phyloP scores from a whole-genome alignment of 2,888 invertebrate species.

The Melanchra persicariae region DNA sequence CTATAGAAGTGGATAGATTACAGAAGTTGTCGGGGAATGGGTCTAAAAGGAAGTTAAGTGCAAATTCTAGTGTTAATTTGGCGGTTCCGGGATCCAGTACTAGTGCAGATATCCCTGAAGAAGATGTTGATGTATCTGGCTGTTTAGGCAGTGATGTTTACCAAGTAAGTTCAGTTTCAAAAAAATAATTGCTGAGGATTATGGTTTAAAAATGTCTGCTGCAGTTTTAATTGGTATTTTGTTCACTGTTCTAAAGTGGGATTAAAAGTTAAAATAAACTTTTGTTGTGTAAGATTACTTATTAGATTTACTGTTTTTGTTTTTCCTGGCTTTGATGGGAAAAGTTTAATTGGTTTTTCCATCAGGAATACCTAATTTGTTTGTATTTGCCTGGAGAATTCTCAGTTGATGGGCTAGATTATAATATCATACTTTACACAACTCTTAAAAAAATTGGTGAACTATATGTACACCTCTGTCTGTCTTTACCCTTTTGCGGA shows the following conservation, averaged over 20 bases:
- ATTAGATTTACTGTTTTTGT: not conserved
- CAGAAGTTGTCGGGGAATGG: slow-evolving; percentile 81
- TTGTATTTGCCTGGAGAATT: too few relatives aligned
- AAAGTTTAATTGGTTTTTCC: too few relatives aligned
- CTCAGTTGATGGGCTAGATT: too few relatives aligned
- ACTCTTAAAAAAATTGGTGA: too few relatives aligned
- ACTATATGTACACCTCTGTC: too few relatives aligned
- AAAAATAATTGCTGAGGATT: not conserved
- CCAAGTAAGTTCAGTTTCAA: slow-evolving; percentile 74
- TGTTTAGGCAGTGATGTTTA: slow-evolving; percentile 87
- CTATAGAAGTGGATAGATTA: slow-evolving; percentile 92
- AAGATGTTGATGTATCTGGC: slow-evolving; percentile 84
- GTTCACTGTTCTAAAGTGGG: not conserved
- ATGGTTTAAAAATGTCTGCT: not conserved
- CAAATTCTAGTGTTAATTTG: slow-evolving; percentile 74
- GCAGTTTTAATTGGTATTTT: not conserved
- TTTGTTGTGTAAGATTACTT: not conserved
- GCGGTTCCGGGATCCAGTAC: slow-evolving; percentile 69
- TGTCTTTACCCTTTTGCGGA: too few relatives aligned
- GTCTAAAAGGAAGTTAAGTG: slow-evolving; percentile 83
- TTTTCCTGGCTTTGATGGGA: not conserved
- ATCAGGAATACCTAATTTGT: too few relatives aligned
- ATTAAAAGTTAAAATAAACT: not conserved
- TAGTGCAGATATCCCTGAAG: slow-evolving; percentile 70
- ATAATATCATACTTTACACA: too few relatives aligned